Evolutionary conservation across 2,888 invertebrate genomes (phyloP).

Genomic region (Drosophila paranaensis): DNA sequence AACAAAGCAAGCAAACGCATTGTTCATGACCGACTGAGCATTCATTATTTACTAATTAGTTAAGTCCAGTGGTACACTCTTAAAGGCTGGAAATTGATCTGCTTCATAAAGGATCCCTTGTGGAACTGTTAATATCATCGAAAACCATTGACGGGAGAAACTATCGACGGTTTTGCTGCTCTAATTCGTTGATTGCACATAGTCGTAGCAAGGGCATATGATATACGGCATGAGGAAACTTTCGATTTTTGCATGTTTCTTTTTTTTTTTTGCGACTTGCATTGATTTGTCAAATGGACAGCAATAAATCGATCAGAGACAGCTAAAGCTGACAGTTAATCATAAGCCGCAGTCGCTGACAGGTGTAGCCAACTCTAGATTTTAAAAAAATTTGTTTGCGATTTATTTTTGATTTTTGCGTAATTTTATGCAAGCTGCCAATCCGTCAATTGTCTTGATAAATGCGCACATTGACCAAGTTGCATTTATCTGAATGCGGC

Average conservation of each 20-base stretch:
- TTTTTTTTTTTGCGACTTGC: slow-evolving; percentile 25
- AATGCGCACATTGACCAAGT: slow-evolving; percentile 75
- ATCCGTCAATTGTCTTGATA: slow-evolving; percentile 81
- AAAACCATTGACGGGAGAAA: too few species aligned
- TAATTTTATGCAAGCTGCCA: slow-evolving; percentile 80
- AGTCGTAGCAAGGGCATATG: background rate
- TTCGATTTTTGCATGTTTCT: background rate
- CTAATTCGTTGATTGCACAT: background rate
- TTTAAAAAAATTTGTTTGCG: background rate
- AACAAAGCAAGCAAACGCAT: background rate
- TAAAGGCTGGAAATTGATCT: background rate
- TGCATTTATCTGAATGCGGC: slow-evolving; percentile 32
- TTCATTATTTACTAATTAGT: too few species aligned
- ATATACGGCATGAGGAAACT: background rate
- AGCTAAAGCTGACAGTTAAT: slow-evolving; percentile 76
- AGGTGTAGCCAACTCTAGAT: slow-evolving; percentile 39
- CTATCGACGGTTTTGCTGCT: background rate
- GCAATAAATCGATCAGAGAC: slow-evolving; percentile 81
- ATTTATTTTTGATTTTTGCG: slow-evolving; percentile 40
- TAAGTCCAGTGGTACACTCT: too few species aligned
- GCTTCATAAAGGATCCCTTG: too few species aligned
- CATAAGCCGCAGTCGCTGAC: slow-evolving; percentile 71
- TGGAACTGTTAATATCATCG: background rate
- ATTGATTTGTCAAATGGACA: slow-evolving; percentile 82
- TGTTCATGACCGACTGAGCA: too few species aligned